phyloP scores from a whole-genome alignment of 1,140 invertebrate species.

The Chionoecetes opilio region DNA sequence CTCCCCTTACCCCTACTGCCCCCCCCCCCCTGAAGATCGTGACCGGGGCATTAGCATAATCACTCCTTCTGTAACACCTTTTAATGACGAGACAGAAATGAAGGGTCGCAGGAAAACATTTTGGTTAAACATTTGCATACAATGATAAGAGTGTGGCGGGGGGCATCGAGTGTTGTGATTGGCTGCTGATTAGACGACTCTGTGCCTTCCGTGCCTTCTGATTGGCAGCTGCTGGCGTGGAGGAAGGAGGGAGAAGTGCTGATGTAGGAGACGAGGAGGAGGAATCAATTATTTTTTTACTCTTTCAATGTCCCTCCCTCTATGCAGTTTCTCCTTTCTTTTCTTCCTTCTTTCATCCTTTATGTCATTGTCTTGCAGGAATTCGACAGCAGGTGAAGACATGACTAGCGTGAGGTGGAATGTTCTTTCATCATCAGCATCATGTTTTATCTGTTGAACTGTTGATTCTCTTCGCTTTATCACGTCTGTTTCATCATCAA shows the following conservation, averaged over 20 bases:
- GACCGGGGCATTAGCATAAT: slow-evolving; percentile 73
- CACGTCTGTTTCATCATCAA: neutral
- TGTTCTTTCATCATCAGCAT: neutral
- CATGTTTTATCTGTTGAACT: neutral
- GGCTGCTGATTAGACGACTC: slow-evolving; percentile 70
- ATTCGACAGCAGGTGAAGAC: no score
- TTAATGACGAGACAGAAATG: slow-evolving; percentile 77
- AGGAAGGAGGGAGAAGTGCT: neutral
- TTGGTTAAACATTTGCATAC: slow-evolving; percentile 78
- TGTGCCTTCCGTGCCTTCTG: neutral
- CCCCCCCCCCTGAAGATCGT: slow-evolving; percentile 35
- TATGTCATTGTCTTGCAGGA: neutral
- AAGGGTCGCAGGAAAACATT: slow-evolving; percentile 73
- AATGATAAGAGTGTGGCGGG: slow-evolving; percentile 53
- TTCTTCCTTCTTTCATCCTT: neutral
- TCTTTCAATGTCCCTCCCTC: neutral
- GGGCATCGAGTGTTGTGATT: slow-evolving; percentile 61
- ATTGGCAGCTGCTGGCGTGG: neutral
- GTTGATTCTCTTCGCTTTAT: neutral
- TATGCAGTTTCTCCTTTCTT: neutral
- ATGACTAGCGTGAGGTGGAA: no score
- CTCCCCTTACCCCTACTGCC: neutral
- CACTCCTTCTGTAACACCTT: slow-evolving; percentile 75
- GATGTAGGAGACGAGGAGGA: neutral
- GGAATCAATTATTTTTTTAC: neutral